Evolutionary conservation across 2,797 vertebrate genomes (phyloP), one percentile per base, ranked within the genome.

Genomic region (Falco cherrug): DNA sequence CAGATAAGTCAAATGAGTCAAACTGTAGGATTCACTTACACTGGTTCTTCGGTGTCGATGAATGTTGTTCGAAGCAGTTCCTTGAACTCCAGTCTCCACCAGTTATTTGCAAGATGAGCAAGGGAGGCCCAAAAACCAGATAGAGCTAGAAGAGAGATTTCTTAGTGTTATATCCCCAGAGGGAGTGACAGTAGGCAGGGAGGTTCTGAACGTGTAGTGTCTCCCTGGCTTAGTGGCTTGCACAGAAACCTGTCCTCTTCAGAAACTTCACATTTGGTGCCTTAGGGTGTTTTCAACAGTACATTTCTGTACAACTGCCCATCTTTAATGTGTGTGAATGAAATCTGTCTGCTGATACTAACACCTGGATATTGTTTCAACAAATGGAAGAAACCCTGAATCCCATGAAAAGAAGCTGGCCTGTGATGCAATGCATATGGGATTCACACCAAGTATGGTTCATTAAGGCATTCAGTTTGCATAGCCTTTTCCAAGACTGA

Each of bases 361-460:
- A 26, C 48, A 33, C 31, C 26, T 33, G 35, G 65, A n/a, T 63
- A n/a, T 67, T 4, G 5, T 31, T 87, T 77, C 16, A 68, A 87
- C 59, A 85, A 73, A 19, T 6, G 33, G 39, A 48, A 95, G 54
- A 57, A 91, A 43, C 63, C 20, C 41, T 73, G 12, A 48, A 20
- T 61, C 28, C 24, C 3, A 1, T 56, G 59, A 74, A 39, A 93
- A 71, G 47, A 91, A 82, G 28, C 28, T 35, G 25, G 13, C 18
- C 31, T 65, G 29, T 41, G n/a, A 76, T 33, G 11, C 39, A 73
- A 7, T 1, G 0, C 0, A 0, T 0, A 2, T 68, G 31, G 35
- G 22, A 93, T 70, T 95, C 6, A 0, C 45, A 90, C 31, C 21
- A 59, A 47, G 25, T 71, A 6, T 47, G 20, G 21, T 59, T 71